These are phyloP conservation scores for Tachysurus fulvidraco DNA, from an alignment of 2,113 vertebrate genomes.

Conservation along the genomic window DNA sequence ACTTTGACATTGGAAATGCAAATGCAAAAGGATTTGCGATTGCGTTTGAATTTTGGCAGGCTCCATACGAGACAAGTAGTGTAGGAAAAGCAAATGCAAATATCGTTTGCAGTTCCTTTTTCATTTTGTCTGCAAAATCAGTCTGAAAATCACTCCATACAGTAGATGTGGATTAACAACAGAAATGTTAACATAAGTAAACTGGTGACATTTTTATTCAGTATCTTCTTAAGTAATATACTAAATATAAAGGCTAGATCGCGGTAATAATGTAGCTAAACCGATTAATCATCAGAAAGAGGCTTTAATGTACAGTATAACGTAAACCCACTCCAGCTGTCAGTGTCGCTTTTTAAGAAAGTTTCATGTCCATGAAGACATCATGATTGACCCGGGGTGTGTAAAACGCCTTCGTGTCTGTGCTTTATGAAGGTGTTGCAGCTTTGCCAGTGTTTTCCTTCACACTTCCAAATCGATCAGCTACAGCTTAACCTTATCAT, in stretches of 20 bases:
- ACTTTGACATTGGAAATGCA: too few species aligned
- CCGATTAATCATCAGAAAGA: background rate
- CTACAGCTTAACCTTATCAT: conserved; percentile 51
- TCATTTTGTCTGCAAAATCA: too few species aligned
- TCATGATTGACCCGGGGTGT: conserved; percentile 35
- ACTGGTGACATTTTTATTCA: background rate
- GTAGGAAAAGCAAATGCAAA: too few species aligned
- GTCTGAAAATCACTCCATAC: background rate
- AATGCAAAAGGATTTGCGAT: too few species aligned
- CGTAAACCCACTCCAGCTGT: conserved; percentile 14
- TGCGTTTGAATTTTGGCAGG: too few species aligned
- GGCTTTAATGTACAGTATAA: background rate
- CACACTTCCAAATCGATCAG: conserved; percentile 49
- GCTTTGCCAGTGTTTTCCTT: conserved; percentile 47
- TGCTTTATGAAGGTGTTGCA: conserved; percentile 41
- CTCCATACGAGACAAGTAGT: too few species aligned
- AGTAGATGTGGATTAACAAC: background rate
- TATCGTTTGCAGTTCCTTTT: too few species aligned
- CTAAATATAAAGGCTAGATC: background rate
- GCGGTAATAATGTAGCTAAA: background rate
- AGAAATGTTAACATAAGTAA: background rate
- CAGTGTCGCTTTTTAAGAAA: conserved; percentile 16
- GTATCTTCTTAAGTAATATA: background rate
- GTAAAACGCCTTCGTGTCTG: conserved; percentile 36
- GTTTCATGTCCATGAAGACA: conserved; percentile 21